A percentile compares a stretch with the other conserved stretches of the same genome.
Conservation (phyloP, 1,140 invertebrate genomes). For the Doryteuthis pealeii region DNA sequence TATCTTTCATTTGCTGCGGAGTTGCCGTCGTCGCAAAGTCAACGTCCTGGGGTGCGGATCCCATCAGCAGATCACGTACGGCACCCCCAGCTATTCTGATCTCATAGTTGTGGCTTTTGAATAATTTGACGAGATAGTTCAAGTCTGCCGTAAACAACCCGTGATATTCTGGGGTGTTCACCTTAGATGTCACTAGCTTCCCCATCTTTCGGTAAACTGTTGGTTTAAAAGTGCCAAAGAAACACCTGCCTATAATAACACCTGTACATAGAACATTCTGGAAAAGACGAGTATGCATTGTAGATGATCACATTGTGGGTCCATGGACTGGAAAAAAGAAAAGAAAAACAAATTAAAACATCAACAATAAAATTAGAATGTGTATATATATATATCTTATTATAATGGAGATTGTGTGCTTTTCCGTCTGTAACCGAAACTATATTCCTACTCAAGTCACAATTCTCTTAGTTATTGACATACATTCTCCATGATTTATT, state of each 20-base stretch:
- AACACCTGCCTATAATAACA: not conserved
- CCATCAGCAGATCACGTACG: slow-evolving; percentile 89
- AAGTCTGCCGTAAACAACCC: slow-evolving; percentile 83
- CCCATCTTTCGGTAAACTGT: slow-evolving; percentile 11
- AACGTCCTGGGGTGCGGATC: slow-evolving; percentile 82
- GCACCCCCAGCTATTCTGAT: slow-evolving; percentile 93
- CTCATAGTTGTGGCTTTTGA: slow-evolving; percentile 82
- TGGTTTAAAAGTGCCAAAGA: not conserved
- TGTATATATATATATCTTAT: no score
- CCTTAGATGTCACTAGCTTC: slow-evolving; percentile 58
- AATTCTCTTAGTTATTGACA: no score
- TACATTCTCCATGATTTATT: no score
- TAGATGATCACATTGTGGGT: no score
- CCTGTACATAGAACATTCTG: no score
- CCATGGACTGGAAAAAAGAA: no score
- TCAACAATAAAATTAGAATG: no score
- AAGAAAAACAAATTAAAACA: no score
- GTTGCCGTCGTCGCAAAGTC: slow-evolving; percentile 98
- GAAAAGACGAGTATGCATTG: no score
- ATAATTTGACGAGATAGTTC: slow-evolving; percentile 69
- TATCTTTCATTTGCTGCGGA: slow-evolving; percentile 92
- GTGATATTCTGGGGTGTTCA: slow-evolving; percentile 67
- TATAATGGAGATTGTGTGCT: no score
- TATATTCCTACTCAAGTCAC: no score
- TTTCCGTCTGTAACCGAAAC: no score